phyloP scores from a whole-genome alignment of 1,140 invertebrate species.

The Triops longicaudatus region DNA sequence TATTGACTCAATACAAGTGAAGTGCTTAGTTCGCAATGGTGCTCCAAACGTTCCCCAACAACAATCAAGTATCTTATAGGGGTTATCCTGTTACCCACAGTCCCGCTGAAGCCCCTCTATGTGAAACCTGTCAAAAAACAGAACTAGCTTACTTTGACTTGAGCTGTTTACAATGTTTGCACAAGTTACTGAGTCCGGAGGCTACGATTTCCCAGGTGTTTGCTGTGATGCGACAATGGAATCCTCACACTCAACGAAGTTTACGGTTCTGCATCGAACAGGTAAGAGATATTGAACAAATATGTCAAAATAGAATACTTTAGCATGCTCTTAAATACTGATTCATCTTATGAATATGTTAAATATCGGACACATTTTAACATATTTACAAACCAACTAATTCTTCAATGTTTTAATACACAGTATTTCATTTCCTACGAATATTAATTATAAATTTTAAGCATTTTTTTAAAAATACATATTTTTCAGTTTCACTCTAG shows the following conservation, averaged over 20 bases:
- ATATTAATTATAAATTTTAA: no score
- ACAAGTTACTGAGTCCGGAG: constrained; percentile 38
- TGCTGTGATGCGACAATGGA: constrained; percentile 49
- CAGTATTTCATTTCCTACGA: no score
- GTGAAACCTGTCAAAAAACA: constrained; percentile 41
- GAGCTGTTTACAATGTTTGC: constrained; percentile 41
- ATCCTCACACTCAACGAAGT: constrained; percentile 46
- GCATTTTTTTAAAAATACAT: no score
- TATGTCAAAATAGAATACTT: constrained; percentile 1
- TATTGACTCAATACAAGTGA: not conserved
- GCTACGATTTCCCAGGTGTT: constrained; percentile 45
- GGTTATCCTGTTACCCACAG: constrained; percentile 38
- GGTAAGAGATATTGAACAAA: constrained; percentile 34
- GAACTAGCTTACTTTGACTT: constrained; percentile 47
- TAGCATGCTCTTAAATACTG: no score
- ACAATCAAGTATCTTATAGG: not conserved
- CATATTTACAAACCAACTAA: no score
- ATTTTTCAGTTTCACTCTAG: no score
- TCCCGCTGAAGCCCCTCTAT: constrained; percentile 44
- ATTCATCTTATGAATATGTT: no score
- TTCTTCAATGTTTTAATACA: no score
- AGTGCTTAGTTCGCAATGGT: not conserved
- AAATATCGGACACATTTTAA: no score
- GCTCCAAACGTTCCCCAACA: not conserved
- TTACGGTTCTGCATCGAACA: constrained; percentile 43